These are phyloP conservation scores for Sitta carolinensis DNA, from an alignment of 2,797 vertebrate species.

Conservation along the genomic window DNA sequence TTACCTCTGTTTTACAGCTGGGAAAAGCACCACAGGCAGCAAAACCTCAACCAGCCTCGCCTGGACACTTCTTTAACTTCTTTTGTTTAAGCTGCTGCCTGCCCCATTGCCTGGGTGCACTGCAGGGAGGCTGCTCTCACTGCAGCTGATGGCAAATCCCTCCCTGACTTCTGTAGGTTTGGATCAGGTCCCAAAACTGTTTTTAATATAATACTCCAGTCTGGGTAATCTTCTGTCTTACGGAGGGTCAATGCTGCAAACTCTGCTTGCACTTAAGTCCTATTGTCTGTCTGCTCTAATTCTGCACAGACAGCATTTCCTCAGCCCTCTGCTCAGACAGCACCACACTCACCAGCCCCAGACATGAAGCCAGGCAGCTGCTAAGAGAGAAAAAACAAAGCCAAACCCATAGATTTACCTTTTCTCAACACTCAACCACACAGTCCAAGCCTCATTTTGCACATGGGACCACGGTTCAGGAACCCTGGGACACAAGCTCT, in stretches of 20 bases:
- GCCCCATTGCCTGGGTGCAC: neutral
- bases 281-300: neutral
- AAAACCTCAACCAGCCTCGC: neutral
- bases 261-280: neutral
- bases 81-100: neutral
- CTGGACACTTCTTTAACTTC: neutral
- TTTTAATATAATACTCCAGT: neutral
- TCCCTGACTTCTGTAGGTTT: neutral
- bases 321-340: neutral
- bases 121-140: neutral
- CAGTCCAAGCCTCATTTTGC: neutral
- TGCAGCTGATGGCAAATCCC: neutral
- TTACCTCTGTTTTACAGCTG: neutral
- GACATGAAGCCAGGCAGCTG: neutral
- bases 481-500: neutral
- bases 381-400: neutral
- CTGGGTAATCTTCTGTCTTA: neutral
- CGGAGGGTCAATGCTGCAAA: neutral
- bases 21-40: neutral
- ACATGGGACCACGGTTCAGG: neutral
- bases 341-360: neutral
- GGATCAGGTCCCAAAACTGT: neutral
- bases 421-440: neutral
- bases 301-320: neutral
- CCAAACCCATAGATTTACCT: neutral